Conservation (phyloP, 2,888 invertebrate genomes). For the Ferdinandea cuprea region DNA sequence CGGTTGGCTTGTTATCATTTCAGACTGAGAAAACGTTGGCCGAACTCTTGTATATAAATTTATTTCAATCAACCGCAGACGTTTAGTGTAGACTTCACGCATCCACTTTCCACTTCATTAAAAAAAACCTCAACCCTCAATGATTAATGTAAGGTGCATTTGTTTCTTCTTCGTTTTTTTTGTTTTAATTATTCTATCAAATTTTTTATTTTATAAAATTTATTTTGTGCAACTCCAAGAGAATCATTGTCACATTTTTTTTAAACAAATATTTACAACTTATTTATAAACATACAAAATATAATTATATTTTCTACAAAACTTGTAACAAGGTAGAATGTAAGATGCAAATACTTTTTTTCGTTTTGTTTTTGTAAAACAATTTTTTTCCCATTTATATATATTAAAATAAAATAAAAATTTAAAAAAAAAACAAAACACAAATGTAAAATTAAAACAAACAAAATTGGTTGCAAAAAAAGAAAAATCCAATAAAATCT, state of each 20-base stretch:
- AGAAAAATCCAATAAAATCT: conserved; percentile 10
- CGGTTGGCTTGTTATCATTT: conserved; percentile 78
- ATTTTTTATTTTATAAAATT: conserved; percentile 25
- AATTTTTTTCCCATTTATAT: conserved; percentile 21
- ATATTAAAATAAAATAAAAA: not conserved
- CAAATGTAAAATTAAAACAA: conserved; percentile 11
- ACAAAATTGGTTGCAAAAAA: not conserved
- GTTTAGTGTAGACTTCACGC: conserved; percentile 47
- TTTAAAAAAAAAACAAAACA: not conserved
- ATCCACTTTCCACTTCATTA: conserved; percentile 37
- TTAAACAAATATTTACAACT: conserved; percentile 22
- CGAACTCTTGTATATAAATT: conserved; percentile 85
- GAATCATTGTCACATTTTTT: conserved; percentile 37
- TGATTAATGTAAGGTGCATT: conserved; percentile 67
- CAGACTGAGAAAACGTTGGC: conserved; percentile 91
- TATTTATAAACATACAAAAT: conserved; percentile 42
- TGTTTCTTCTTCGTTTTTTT: conserved; percentile 35
- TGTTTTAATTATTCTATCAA: conserved; percentile 31
- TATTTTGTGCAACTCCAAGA: conserved; percentile 8
- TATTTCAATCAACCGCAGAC: conserved; percentile 54
- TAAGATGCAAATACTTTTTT: conserved; percentile 31
- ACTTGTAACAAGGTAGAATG: conserved; percentile 43
- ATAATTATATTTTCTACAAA: conserved; percentile 55
- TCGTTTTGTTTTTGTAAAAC: conserved; percentile 29
- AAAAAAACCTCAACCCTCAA: conserved; percentile 23